These are phyloP conservation scores for Kradibia gibbosae DNA, from an alignment of 1,140 invertebrate genomes.

Conservation along the genomic window DNA sequence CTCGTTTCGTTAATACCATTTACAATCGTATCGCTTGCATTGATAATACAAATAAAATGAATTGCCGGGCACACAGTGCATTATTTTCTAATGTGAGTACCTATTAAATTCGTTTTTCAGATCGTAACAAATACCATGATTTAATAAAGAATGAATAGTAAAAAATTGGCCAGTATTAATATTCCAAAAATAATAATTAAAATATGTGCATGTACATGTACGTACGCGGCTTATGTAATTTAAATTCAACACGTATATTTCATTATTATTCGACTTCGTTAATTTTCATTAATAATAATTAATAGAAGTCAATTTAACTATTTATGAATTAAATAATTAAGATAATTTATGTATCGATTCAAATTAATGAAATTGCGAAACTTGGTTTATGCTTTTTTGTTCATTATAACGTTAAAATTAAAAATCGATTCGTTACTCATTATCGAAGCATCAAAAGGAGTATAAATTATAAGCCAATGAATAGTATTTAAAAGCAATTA, in stretches of 20 bases:
- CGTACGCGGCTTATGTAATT: background rate
- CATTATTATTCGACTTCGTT: background rate
- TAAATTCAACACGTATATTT: background rate
- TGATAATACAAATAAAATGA: no score
- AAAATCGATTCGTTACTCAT: background rate
- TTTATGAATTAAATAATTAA: background rate
- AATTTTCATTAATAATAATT: background rate
- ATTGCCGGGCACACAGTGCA: no score
- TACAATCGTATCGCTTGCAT: no score
- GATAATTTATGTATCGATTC: background rate
- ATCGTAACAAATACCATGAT: no score
- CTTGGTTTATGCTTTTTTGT: background rate
- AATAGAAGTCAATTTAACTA: background rate
- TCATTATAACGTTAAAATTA: background rate
- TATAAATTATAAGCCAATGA: no score
- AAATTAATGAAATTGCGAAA: no score
- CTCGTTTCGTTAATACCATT: no score
- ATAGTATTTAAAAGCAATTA: no score
- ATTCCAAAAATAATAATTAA: background rate
- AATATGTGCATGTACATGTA: background rate
- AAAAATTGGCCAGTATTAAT: no score
- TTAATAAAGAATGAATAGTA: no score
- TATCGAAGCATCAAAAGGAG: background rate
- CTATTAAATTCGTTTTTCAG: no score
- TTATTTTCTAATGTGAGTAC: no score